Evolutionary conservation across 2,797 vertebrate species (phyloP), one percentile per base, ranked within the genome.

Genomic region (Erethizon dorsatum): DNA sequence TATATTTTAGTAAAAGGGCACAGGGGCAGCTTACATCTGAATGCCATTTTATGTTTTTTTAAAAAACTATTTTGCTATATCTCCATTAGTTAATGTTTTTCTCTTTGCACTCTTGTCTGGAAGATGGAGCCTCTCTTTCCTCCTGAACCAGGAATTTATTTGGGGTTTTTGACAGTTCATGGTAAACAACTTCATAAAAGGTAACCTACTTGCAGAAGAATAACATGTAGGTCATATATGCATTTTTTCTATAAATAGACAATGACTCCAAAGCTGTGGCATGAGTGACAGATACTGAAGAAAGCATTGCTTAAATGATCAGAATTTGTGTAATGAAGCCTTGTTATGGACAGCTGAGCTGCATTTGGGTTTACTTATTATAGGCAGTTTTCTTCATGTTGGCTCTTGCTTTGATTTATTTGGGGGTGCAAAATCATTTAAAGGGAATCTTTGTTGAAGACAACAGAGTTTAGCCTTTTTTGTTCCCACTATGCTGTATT

Each of bases 261-360:
- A 2, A 1, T 1, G n/a, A 5, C 20, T 61, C 5, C 0, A 24
- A 13, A 22, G 56, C 88, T 0, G 12, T 6, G 80, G 84, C 78
- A 47, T 52, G 90, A 95, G 96, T 84, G 83, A 9, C 78, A 92
- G 90, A 80, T 79, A 31, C 85, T 59, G 96, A 92, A 90, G 91
- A 80, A 41, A 45, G 93, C 93, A 5, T 14, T 87, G 84, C 96
- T 77, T 89, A 54, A 41, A 41, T 79, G 65, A 91, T 87, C 88
- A 12, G 97, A 90, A 80, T 97, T 97, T 94, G 82, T 87, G 13
- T 73, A 52, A 26, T 96, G 13, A 96, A 88, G 65, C 95, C 84
- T 28, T 85, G 69, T 91, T 89, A 73, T 63, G 83, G 63, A 57
- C 91, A 52, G 83, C 56, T 77, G 57, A 84, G 37, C 94, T 83